Base-by-base conservation (phyloP, 2,888 invertebrate genomes). In the Heliconius erato region DNA sequence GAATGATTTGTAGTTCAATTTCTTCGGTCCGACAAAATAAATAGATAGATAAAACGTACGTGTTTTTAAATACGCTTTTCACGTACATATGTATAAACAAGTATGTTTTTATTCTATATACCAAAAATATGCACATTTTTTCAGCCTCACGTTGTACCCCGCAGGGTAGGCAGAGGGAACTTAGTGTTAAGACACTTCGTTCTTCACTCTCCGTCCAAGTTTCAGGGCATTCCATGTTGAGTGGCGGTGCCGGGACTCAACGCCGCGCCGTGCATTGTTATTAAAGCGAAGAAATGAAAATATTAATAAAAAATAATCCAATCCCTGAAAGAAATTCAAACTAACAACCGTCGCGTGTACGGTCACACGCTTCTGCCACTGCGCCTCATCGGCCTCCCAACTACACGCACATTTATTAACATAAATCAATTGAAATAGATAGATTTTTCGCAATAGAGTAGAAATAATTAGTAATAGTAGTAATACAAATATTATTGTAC, bases 1-100 rank as follows among this genome's bases (percentile, higher is more conserved):
- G 77, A 83, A 74, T 72, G 69, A 72, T 74, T 83, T 83, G 81
- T 74, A 81, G 74, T 76, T 74, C 79, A 74, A 74, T 69, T 79
- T 71, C 74, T 74, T 68, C 78, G 32, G 67, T 44, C 54, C 28
- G 59, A 54, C 32, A 67, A 49, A 74, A 59, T 74, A 74, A 59
- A 71, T 49, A 74, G 19, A 32, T 12, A 74, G 9, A 63, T 63
- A 63, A n/a, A n/a, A n/a, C 63, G 23, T 63, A 12, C 12, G 63
- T 63, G 54, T 54, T 54, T 54, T n/a, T 12, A 63, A 63, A 63
- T 3, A 63, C 23, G n/a, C 63, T 23, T 11, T 63, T 63, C n/a
- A 63, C 63, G 11, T n/a, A 63, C 4, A 54, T 54, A 23, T 23
- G 23, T 54, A 54, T 7, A 54, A 54, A 54, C n/a, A n/a, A 12